Evolutionary conservation across 2,113 vertebrate genomes (phyloP).

Genomic region (Euleptes europaea): DNA sequence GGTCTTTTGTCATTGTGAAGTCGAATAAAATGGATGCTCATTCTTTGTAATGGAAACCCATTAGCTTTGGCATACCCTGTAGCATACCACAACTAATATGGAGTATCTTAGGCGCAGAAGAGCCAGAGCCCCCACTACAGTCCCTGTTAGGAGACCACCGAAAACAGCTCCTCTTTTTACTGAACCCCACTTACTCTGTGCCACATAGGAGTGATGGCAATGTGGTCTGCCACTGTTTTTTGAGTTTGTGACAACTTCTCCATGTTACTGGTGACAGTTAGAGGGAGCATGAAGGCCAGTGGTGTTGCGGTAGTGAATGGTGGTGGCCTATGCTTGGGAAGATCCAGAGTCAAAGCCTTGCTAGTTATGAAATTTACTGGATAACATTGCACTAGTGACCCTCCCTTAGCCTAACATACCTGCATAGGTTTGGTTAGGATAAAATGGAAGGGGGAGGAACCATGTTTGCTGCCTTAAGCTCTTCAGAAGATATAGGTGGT

Average conservation of each 20-base stretch:
- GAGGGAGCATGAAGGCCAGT: not conserved
- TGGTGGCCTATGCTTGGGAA: too few species aligned
- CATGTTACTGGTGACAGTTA: not conserved
- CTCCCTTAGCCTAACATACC: too few species aligned
- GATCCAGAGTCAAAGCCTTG: not conserved
- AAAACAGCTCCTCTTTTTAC: not conserved
- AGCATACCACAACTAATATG: not conserved
- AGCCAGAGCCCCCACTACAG: not conserved
- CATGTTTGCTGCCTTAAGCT: too few species aligned
- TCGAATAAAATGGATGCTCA: not conserved
- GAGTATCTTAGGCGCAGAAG: not conserved
- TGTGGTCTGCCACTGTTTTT: not conserved
- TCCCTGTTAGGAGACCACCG: not conserved
- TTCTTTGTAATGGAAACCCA: not conserved
- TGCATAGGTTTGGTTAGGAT: too few species aligned
- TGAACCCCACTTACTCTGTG: not conserved
- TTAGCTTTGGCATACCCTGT: not conserved
- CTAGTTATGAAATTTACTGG: not conserved
- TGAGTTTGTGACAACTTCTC: not conserved
- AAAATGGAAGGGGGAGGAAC: too few species aligned
- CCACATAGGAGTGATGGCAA: not conserved
- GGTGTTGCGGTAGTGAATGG: too few species aligned
- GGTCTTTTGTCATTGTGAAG: conserved; percentile 16
- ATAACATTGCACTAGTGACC: too few species aligned
- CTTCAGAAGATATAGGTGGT: too few species aligned